Evolutionary conservation across 1,140 invertebrate species (phyloP).

Genomic region (Brachionus manjavacas): DNA sequence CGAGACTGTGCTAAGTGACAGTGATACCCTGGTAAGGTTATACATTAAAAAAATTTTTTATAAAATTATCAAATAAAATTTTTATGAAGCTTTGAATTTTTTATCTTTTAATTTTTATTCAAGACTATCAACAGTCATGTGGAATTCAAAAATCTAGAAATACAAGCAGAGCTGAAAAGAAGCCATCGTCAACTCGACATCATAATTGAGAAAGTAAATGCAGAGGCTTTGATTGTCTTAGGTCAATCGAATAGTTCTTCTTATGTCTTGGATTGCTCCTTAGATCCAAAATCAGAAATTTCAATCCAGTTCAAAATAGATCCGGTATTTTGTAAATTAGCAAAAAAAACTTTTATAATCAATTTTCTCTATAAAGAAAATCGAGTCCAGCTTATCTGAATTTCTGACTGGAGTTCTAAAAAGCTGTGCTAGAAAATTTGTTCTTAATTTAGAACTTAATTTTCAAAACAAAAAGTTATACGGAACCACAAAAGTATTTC

Average conservation of each 20-base stretch:
- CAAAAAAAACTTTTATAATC: background rate
- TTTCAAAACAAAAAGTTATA: background rate
- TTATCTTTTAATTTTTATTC: background rate
- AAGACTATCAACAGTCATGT: conserved; percentile 8
- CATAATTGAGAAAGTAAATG: background rate
- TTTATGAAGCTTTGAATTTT: too few relatives aligned
- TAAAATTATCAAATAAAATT: background rate
- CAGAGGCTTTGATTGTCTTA: background rate
- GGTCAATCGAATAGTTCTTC: conserved; percentile 12
- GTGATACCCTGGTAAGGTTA: background rate
- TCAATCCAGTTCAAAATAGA: background rate
- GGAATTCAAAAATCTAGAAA: conserved; percentile 8
- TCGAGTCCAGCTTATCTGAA: background rate
- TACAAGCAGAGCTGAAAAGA: background rate
- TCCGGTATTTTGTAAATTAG: background rate
- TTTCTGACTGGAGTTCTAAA: background rate
- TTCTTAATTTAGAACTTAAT: conserved; percentile 1
- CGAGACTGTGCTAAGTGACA: background rate
- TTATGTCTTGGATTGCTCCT: background rate
- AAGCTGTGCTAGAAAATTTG: background rate
- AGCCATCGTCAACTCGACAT: background rate
- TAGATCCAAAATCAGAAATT: conserved; percentile 8
- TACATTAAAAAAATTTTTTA: background rate
- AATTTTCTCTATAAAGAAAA: background rate
- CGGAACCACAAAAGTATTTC: background rate